Evolutionary conservation across 2,888 invertebrate genomes (phyloP).

Genomic region (Diaperis boleti): DNA sequence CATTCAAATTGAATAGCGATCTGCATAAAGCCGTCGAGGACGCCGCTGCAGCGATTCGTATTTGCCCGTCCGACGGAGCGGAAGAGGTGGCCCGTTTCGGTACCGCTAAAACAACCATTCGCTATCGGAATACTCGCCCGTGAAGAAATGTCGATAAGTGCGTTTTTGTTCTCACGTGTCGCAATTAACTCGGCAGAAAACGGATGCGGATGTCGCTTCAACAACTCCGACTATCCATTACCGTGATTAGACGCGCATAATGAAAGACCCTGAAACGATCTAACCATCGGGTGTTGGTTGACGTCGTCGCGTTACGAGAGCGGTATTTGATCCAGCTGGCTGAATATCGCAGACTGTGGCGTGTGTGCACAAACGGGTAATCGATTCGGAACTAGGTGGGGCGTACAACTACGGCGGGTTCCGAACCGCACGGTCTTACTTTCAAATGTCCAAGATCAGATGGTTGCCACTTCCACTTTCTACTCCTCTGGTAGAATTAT

Average conservation of each 20-base stretch:
- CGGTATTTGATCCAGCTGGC: too few relatives aligned
- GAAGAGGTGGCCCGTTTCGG: conserved; percentile 32
- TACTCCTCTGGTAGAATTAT: too few relatives aligned
- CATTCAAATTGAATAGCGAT: conserved; percentile 47
- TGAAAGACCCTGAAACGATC: too few relatives aligned
- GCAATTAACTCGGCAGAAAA: conserved; percentile 30
- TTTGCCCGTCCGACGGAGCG: conserved; percentile 7
- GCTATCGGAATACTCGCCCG: background rate
- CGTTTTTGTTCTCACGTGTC: conserved; percentile 2
- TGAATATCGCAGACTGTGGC: too few relatives aligned
- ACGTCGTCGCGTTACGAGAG: too few relatives aligned
- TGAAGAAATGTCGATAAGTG: background rate
- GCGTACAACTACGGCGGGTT: too few relatives aligned
- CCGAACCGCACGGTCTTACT: too few relatives aligned
- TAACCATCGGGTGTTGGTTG: too few relatives aligned
- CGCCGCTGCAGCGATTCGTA: conserved; percentile 24
- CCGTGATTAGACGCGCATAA: conserved; percentile 33
- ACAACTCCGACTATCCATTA: conserved; percentile 30
- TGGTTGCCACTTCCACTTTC: too few relatives aligned
- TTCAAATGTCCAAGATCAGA: too few relatives aligned
- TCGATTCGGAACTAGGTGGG: too few relatives aligned
- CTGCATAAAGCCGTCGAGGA: conserved; percentile 32
- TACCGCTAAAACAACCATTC: conserved; percentile 24
- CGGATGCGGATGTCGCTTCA: conserved; percentile 30
- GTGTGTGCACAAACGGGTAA: too few relatives aligned